These are phyloP conservation scores for Agrilus biguttatus DNA, from an alignment of 2,888 invertebrate species.

Conservation along the genomic window DNA sequence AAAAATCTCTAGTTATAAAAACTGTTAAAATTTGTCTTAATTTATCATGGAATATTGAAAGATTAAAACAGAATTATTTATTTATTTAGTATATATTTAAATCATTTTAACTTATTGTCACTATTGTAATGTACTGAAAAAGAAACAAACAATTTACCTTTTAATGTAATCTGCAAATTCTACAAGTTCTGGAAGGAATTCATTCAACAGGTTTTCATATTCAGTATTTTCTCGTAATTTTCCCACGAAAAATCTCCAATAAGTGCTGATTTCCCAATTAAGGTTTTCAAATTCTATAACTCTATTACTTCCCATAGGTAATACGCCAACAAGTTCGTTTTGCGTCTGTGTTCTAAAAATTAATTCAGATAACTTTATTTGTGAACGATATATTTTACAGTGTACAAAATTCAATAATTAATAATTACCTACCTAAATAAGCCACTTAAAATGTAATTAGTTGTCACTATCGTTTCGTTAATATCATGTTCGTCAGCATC, in stretches of 20 bases:
- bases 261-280: constrained; percentile 40
- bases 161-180: constrained; percentile 58
- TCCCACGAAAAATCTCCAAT: constrained; percentile 47
- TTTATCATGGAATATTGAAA: no score
- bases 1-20: no score
- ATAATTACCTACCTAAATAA: constrained; percentile 38
- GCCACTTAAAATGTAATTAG: constrained; percentile 36
- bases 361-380: constrained; percentile 1
- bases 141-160: constrained; percentile 32
- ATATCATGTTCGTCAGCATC: constrained; percentile 51
- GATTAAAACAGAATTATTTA: no score
- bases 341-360: constrained; percentile 15
- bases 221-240: constrained; percentile 30
- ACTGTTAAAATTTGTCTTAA: no score
- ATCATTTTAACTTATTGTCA: no score
- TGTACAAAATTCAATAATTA: constrained; percentile 1
- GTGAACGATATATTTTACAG: no score
- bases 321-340: constrained; percentile 28
- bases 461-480: constrained; percentile 40
- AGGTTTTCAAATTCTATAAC: constrained; percentile 37
- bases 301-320: constrained; percentile 31
- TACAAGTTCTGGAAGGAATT: constrained; percentile 56
- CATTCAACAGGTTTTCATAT: constrained; percentile 40
- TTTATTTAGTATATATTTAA: no score
- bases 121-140: background rate